Evolutionary conservation across 2,797 vertebrate species (phyloP).

Genomic region (Epinephelus coioides): DNA sequence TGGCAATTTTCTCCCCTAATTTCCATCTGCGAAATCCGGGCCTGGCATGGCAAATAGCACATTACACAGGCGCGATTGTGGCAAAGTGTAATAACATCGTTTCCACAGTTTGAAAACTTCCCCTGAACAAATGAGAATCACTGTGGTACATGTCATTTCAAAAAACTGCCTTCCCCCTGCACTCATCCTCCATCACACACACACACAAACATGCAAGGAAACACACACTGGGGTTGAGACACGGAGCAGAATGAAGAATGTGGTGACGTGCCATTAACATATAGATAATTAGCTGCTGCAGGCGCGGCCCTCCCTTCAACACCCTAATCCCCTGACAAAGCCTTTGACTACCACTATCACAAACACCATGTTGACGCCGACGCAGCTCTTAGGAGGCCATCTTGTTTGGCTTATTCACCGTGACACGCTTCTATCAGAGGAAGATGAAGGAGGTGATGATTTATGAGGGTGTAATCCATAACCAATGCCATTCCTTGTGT

Average conservation of each 20-base stretch:
- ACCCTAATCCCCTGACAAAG: constrained; percentile 82
- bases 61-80: constrained; percentile 86
- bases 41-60: constrained; percentile 90
- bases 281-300: constrained; percentile 81
- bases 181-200: constrained; percentile 57
- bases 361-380: constrained; percentile 81
- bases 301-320: constrained; percentile 70
- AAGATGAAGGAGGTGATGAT: constrained; percentile 80
- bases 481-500: constrained; percentile 77
- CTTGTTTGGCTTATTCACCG: constrained; percentile 80
- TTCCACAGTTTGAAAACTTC: constrained; percentile 89
- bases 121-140: constrained; percentile 86
- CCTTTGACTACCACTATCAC: constrained; percentile 76
- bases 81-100: constrained; percentile 89
- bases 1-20: constrained; percentile 90
- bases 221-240: constrained; percentile 52
- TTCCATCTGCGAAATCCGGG: constrained; percentile 88
- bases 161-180: constrained; percentile 55
- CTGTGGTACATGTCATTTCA: constrained; percentile 75
- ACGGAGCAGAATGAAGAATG: constrained; percentile 66
- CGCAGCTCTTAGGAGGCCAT: constrained; percentile 74
- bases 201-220: constrained; percentile 42
- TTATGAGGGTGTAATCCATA: constrained; percentile 82
- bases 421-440: constrained; percentile 72
- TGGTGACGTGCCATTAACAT: constrained; percentile 80